Base-by-base conservation (phyloP, 2,113 vertebrate species). In the Orientallactaga bullata region DNA sequence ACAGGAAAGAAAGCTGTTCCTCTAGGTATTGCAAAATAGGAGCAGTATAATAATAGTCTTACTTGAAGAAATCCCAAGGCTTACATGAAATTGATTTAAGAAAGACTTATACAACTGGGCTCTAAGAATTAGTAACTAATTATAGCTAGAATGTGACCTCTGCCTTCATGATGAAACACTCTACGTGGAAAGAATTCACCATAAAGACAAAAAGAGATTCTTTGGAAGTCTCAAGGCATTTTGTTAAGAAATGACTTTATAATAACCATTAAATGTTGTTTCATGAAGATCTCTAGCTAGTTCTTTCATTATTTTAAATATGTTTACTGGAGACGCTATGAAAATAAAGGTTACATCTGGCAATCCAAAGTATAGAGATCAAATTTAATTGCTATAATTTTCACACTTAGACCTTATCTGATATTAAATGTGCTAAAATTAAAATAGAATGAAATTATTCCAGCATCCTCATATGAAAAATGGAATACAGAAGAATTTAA, bases 311-410 rank as follows among this genome's bases (percentile, higher is more conserved):
- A 89, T 89, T 78, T 85, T 21, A 85, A 42, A 94, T 78, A 39
- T 78, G 72, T 92, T 68, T 92, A 80, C 23, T 82, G 73, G 58
- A 74, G 1, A 47, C 65, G 51, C 35, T 88, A 21, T 90, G 79
- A 90, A 94, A 94, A 65, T 80, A 84, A 79, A 74, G 16, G 74
- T 35, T 76, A 15, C 35, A 88, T 39, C 51, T 47, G 61, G 88
- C 61, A 94, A 24, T 74, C 30, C 58, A 47, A 13, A 93, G n/a
- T 76, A 90, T 55, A 85, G 51, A 37, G 80, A 85, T 91, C 88
- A 91, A 96, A 87, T 71, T 58, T 91, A 95, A 88, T 93, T 85
- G 23, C 30, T 85, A 13, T 89, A 89, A 89, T 89, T 89, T 88
- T 92, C 68, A n/a, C n/a, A n/a, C n/a, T n/a, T n/a, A n/a, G n/a